Evolutionary conservation across 2,113 vertebrate species (phyloP).

Genomic region (Poecilia latipinna): DNA sequence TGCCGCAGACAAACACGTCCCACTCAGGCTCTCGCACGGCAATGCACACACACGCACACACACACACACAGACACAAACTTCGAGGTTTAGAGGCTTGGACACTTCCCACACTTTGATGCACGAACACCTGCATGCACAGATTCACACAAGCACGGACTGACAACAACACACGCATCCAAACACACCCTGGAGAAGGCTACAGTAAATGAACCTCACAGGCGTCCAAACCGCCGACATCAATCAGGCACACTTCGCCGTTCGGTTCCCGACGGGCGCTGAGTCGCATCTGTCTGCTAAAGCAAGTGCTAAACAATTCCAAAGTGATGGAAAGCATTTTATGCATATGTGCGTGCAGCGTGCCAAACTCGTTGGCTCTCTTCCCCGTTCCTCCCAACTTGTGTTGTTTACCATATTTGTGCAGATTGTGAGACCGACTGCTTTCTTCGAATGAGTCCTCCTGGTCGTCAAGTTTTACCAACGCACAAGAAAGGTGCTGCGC

Average conservation of each 20-base stretch:
- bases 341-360: constrained; percentile 53
- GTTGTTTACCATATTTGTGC: constrained; percentile 37
- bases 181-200: constrained; percentile 61
- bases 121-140: constrained; percentile 55
- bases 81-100: constrained; percentile 19
- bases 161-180: constrained; percentile 47
- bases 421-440: constrained; percentile 46
- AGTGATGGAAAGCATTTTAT: constrained; percentile 61
- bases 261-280: constrained; percentile 63
- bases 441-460: constrained; percentile 40
- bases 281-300: constrained; percentile 70
- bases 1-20: constrained; percentile 40
- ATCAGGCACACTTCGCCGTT: constrained; percentile 66
- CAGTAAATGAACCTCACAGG: constrained; percentile 73
- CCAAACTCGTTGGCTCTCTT: constrained; percentile 44
- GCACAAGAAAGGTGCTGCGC: constrained; percentile 30
- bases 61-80: constrained; percentile 5
- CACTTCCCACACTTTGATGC: constrained; percentile 20
- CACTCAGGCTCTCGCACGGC: constrained; percentile 9
- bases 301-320: constrained; percentile 73
- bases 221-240: constrained; percentile 73
- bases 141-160: constrained; percentile 32
- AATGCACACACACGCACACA: constrained; percentile 17
- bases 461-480: constrained; percentile 26
- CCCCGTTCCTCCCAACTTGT: constrained; percentile 23